Conservation (phyloP, 2,888 invertebrate species). For the Lysandra bellargus region DNA sequence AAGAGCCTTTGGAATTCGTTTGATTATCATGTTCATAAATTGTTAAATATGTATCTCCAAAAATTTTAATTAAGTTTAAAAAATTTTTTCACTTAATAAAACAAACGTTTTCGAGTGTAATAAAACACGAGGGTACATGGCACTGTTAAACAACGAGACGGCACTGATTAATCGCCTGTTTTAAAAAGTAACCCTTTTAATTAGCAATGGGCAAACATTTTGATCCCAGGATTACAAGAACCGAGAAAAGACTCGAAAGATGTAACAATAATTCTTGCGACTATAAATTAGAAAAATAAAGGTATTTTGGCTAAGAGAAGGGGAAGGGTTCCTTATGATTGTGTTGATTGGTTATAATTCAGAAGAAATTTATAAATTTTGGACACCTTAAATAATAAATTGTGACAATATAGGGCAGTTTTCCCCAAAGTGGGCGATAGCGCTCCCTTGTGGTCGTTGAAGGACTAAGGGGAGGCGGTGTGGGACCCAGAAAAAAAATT, state of each 20-base stretch:
- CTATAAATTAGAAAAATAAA: conserved; percentile 76
- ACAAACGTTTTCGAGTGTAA: background rate
- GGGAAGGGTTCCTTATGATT: conserved; percentile 32
- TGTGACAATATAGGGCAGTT: background rate
- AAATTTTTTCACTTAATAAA: background rate
- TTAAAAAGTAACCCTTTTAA: conserved; percentile 74
- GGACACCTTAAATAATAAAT: background rate
- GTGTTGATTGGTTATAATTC: background rate
- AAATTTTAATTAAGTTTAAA: background rate
- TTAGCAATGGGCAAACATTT: conserved; percentile 70
- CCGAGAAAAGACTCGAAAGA: conserved; percentile 77
- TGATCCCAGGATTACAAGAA: conserved; percentile 76
- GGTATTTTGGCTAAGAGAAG: conserved; percentile 51
- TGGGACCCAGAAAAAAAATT: no score
- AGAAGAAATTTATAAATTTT: background rate
- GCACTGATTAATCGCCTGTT: conserved; percentile 39
- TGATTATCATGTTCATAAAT: no score
- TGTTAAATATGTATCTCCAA: no score
- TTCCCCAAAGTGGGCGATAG: no score
- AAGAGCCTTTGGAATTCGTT: no score
- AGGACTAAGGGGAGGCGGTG: no score
- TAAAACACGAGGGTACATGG: conserved; percentile 20
- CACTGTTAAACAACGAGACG: conserved; percentile 32
- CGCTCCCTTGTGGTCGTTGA: no score
- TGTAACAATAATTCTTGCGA: conserved; percentile 77